phyloP scores from a whole-genome alignment of 2,113 vertebrate genomes.

The Saguinus midas region DNA sequence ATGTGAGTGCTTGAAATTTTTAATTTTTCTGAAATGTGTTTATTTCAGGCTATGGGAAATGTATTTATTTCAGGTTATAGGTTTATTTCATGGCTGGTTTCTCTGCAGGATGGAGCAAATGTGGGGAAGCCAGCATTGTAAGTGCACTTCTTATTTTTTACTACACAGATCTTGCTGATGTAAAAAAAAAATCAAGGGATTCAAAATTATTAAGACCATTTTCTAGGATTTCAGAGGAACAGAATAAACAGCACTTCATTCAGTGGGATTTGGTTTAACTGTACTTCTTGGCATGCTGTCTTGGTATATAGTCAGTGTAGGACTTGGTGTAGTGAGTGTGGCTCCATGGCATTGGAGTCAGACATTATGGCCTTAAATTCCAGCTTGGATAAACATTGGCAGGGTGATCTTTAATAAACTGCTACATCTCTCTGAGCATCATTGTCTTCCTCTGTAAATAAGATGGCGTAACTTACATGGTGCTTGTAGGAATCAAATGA shows the following conservation, averaged over 20 bases:
- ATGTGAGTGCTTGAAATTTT: neutral
- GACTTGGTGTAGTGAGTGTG: neutral
- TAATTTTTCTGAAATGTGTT: slow-evolving; percentile 22
- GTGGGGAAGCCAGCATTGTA: neutral
- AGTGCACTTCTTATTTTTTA: neutral
- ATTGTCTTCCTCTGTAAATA: neutral
- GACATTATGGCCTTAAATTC: neutral
- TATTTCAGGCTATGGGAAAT: neutral
- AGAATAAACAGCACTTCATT: neutral
- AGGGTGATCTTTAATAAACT: neutral
- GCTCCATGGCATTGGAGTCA: neutral
- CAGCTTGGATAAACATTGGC: neutral
- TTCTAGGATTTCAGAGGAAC: neutral
- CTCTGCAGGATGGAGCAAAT: neutral
- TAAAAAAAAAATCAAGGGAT: neutral
- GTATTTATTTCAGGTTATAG: neutral
- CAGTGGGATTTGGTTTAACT: neutral
- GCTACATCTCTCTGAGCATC: neutral
- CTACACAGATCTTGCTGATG: neutral
- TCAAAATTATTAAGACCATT: neutral
- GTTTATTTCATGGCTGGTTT: neutral
- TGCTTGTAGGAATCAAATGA: neutral
- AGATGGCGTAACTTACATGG: neutral
- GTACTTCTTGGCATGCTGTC: neutral
- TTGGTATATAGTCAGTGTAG: neutral